Base-by-base conservation (phyloP, 1,140 invertebrate species). In the Platyura marginata region DNA sequence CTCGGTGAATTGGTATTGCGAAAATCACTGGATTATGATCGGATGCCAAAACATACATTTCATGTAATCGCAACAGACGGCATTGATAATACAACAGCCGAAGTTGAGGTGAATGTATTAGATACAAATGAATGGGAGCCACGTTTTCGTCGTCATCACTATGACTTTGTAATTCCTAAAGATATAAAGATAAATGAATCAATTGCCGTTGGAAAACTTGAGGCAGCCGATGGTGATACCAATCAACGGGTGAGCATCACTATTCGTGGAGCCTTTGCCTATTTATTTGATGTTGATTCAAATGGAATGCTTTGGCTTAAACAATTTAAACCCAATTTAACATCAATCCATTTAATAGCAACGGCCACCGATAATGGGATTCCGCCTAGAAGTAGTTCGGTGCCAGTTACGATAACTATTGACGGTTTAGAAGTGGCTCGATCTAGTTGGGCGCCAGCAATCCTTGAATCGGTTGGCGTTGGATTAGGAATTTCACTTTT, bases 91-190 rank as follows among this genome's bases (percentile, higher is more conserved):
- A 55, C 55, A 46, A 75, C 75, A 0, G 68, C 77, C 1, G 65
- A 66, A 29, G 68, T 92, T 0, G 83, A 84, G 44, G 68, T 94
- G 8, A 76, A 77, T 1, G 79, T 94, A 3, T 64, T 85, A 48
- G 82, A 92, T 59, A 81, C 90, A 0, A 94, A 94, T 56, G 88
- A 93, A 57, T 89, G 84, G 84, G 86, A 90, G 60, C 89, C 89
- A 1, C 68, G 84, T 23, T 92, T 94, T 64, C 71, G 81, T 2
- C 79, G 84, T 60, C 74, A 81, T 0, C 78, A 85, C 54, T 93
- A 91, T 54, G 83, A 88, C 64, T 92, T 87, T 57, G 75, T 53
- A 46, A 54, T 55, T 20, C 23, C 42, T 13, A 43, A 36, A 11
- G 15, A 21, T 3, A 23, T 4, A 29, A 29, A 23, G 21, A 15